These are phyloP conservation scores for Pithys albifrons DNA, from an alignment of 2,113 vertebrate species.

Conservation along the genomic window DNA sequence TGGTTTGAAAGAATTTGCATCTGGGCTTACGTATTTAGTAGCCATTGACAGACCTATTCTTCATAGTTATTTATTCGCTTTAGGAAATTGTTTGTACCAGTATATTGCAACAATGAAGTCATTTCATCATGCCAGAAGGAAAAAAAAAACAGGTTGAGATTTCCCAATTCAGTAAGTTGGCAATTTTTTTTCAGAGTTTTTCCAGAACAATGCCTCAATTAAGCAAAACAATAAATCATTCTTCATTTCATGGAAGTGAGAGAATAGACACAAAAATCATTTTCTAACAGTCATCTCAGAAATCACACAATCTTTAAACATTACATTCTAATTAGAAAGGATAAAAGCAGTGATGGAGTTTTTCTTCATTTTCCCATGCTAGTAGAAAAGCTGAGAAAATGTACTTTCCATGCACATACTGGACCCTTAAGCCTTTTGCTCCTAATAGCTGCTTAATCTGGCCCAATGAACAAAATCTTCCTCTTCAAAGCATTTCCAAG, in stretches of 20 bases:
- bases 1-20: neutral
- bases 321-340: neutral
- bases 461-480: neutral
- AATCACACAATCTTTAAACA: neutral
- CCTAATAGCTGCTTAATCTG: neutral
- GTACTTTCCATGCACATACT: neutral
- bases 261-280: neutral
- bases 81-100: neutral
- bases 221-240: neutral
- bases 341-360: neutral
- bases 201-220: conserved; percentile 6
- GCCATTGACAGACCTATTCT: neutral
- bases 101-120: neutral
- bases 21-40: neutral
- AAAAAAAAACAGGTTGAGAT: neutral
- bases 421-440: neutral
- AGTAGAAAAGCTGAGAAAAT: neutral
- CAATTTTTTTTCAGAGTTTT: neutral
- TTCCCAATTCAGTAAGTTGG: neutral
- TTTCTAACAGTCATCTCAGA: neutral
- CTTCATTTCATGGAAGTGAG: neutral
- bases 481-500: neutral
- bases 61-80: neutral
- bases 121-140: neutral
- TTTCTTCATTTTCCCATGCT: neutral